Percentiles rank a stretch among this genome's conserved stretches.
Conservation (phyloP, 2,797 vertebrate genomes). For the Helicolenus hilgendorfi region DNA sequence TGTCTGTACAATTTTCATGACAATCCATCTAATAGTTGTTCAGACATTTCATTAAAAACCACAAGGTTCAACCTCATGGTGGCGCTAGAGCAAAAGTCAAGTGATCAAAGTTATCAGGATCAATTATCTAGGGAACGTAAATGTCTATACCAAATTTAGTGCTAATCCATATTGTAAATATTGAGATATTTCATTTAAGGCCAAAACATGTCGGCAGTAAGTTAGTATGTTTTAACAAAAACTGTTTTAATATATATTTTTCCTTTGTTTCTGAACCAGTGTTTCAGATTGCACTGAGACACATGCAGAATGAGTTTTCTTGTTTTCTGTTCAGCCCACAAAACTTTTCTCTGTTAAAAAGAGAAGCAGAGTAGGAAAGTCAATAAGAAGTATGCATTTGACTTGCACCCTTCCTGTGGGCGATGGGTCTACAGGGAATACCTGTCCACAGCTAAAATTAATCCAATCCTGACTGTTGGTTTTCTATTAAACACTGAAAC, state of each 20-base stretch:
- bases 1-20: neutral
- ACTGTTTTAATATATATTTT: neutral
- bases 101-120: neutral
- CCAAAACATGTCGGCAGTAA: neutral
- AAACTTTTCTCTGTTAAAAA: neutral
- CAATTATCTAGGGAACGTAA: neutral
- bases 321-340: neutral
- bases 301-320: neutral
- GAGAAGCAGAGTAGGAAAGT: neutral
- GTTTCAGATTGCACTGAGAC: neutral
- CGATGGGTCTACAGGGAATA: neutral
- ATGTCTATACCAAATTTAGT: neutral
- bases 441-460: neutral
- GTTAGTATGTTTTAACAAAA: neutral
- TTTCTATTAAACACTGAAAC: neutral
- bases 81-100: neutral
- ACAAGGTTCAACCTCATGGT: neutral
- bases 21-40: neutral
- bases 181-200: neutral
- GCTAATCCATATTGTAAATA: neutral
- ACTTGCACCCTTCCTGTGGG: conserved; percentile 2
- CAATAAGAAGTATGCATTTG: neutral
- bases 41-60: neutral
- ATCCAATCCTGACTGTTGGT: neutral
- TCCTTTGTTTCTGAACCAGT: neutral